Percentiles rank a stretch among this genome's conserved stretches.
These are phyloP conservation scores for Epicauta chinensis DNA, from an alignment of 1,140 invertebrate species.

Conservation along the genomic window DNA sequence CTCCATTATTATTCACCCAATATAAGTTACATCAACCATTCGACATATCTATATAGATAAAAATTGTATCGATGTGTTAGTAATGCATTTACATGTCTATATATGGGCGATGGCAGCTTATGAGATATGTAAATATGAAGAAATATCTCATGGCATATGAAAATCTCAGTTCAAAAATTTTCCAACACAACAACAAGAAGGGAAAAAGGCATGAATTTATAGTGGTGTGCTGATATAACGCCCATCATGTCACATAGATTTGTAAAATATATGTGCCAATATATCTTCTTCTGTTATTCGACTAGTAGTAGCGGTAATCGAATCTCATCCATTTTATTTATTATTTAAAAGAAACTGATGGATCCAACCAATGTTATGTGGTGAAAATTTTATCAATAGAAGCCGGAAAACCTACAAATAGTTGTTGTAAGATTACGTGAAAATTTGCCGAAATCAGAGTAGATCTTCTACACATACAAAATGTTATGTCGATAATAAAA, in stretches of 20 bases:
- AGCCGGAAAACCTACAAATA: too few relatives aligned
- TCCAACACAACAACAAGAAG: conserved; percentile 25
- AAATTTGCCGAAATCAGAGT: too few relatives aligned
- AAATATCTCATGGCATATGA: conserved; percentile 35
- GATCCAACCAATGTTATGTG: too few relatives aligned
- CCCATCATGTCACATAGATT: conserved; percentile 16
- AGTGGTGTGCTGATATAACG: conserved; percentile 14
- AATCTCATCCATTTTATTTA: conserved; percentile 17
- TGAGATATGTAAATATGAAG: conserved; percentile 39
- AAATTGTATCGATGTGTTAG: conserved; percentile 5
- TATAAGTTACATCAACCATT: conserved; percentile 5
- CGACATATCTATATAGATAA: not conserved
- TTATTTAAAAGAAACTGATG: conserved; percentile 4
- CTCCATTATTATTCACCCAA: conserved; percentile 11
- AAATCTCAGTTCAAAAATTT: conserved; percentile 33
- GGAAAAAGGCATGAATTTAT: conserved; percentile 31
- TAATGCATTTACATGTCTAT: conserved; percentile 22
- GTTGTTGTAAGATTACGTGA: too few relatives aligned
- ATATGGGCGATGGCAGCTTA: conserved; percentile 28
- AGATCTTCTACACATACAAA: too few relatives aligned
- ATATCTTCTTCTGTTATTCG: conserved; percentile 7
- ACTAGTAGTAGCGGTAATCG: conserved; percentile 3
- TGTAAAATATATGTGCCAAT: conserved; percentile 16
- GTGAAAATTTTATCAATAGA: too few relatives aligned
- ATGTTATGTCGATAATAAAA: too few relatives aligned